phyloP scores from a whole-genome alignment of 1,140 invertebrate genomes.

The Cyclina sinensis region DNA sequence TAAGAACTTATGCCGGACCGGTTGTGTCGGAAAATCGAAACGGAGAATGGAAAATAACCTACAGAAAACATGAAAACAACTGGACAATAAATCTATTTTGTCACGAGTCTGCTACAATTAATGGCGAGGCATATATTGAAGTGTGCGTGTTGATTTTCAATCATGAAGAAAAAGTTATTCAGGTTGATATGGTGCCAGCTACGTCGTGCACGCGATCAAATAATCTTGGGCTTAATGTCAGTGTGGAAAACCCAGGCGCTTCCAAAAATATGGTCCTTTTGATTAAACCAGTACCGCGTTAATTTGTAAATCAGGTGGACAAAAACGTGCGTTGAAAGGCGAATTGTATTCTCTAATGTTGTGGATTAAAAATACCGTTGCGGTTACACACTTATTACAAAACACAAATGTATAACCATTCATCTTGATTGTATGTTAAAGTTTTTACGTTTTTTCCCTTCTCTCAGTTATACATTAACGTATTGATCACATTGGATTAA shows the following conservation, averaged over 20 bases:
- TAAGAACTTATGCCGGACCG: conserved; percentile 83
- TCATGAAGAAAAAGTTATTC: conserved; percentile 83
- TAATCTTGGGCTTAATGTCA: conserved; percentile 80
- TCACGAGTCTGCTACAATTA: conserved; percentile 84
- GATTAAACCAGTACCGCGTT: conserved; percentile 84
- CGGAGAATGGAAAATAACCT: conserved; percentile 86
- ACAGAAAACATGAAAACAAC: conserved; percentile 82
- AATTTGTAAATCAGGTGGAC: too few species aligned
- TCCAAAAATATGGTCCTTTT: conserved; percentile 84
- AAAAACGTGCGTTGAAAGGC: too few species aligned
- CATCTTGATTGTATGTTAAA: too few species aligned
- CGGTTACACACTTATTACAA: too few species aligned
- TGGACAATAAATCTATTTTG: conserved; percentile 85
- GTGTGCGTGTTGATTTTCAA: conserved; percentile 82
- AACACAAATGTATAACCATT: too few species aligned
- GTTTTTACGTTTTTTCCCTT: too few species aligned
- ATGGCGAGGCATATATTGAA: conserved; percentile 83
- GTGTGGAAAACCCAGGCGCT: conserved; percentile 75
- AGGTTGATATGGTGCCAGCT: conserved; percentile 82
- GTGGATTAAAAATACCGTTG: too few species aligned
- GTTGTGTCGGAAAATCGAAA: conserved; percentile 82
- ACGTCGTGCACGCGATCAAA: conserved; percentile 81
- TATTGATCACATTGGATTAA: too few species aligned
- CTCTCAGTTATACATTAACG: too few species aligned
- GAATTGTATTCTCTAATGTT: too few species aligned